Conservation (phyloP, 2,888 invertebrate genomes). For the Coecobrya sp. region DNA sequence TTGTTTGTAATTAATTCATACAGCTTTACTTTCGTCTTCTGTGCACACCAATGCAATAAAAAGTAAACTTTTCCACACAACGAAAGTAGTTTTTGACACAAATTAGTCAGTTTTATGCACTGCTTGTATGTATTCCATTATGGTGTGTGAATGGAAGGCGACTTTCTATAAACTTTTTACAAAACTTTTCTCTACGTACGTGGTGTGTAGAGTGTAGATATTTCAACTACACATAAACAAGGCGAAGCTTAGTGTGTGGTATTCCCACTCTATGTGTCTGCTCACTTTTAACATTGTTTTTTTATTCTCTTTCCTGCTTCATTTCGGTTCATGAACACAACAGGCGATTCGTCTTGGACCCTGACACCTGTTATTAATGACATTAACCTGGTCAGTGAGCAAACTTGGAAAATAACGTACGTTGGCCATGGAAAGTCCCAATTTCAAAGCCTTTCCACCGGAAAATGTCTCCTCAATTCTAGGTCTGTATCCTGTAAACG, state of each 20-base stretch:
- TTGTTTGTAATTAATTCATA: slow-evolving; percentile 78
- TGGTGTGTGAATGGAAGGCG: neutral
- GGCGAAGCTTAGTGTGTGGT: neutral
- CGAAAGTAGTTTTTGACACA: slow-evolving; percentile 17
- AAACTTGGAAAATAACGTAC: slow-evolving; percentile 78
- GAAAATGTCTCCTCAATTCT: slow-evolving; percentile 80
- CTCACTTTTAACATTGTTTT: slow-evolving; percentile 29
- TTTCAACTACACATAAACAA: neutral
- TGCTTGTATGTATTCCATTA: neutral
- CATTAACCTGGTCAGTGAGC: slow-evolving; percentile 82
- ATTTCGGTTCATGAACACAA: slow-evolving; percentile 48
- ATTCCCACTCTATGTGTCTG: neutral
- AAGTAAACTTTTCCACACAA: neutral
- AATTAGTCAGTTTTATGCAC: neutral
- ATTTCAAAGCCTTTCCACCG: slow-evolving; percentile 73
- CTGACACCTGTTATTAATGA: slow-evolving; percentile 82
- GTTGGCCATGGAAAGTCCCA: slow-evolving; percentile 80
- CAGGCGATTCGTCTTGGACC: slow-evolving; percentile 82
- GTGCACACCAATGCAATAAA: neutral
- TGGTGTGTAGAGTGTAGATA: neutral
- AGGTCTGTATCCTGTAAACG: slow-evolving; percentile 51
- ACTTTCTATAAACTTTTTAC: neutral
- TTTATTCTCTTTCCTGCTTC: neutral
- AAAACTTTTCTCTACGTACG: neutral
- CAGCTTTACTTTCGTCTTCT: slow-evolving; percentile 40